phyloP scores from a whole-genome alignment of 2,797 vertebrate species.

The Rhinophrynus dorsalis region DNA sequence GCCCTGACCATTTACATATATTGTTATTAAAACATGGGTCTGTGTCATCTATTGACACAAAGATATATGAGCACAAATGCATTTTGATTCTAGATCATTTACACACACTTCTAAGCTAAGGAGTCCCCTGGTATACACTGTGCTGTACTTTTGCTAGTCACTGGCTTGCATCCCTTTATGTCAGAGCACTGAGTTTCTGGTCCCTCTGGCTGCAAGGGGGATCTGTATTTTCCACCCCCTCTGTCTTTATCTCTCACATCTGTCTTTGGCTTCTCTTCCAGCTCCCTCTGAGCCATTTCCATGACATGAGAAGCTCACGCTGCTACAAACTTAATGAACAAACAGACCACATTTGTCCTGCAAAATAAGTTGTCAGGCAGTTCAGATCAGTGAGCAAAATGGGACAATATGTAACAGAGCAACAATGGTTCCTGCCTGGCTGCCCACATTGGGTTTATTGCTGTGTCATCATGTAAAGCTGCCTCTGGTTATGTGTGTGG shows the following conservation, averaged over 20 bases:
- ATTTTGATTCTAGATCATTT: too few species aligned
- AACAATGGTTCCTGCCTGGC: background rate
- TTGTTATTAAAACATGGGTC: too few species aligned
- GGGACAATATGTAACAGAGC: background rate
- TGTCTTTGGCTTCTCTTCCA: constrained; percentile 28
- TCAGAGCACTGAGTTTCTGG: background rate
- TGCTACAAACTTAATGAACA: background rate
- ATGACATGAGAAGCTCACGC: constrained; percentile 31
- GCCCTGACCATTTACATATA: too few species aligned
- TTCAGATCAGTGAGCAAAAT: constrained; percentile 5
- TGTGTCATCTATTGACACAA: too few species aligned
- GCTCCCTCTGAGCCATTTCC: constrained; percentile 9
- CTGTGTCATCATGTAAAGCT: constrained; percentile 14
- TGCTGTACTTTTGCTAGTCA: background rate
- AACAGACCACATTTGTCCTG: constrained; percentile 2
- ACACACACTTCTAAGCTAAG: too few species aligned
- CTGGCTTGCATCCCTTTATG: background rate
- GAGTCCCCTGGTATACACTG: too few species aligned
- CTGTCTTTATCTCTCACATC: constrained; percentile 34
- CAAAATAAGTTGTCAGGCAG: background rate
- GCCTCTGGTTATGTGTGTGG: constrained; percentile 1
- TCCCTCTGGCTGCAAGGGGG: background rate
- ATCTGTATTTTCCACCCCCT: background rate
- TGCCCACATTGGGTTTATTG: constrained; percentile 35
- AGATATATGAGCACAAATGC: too few species aligned